These are phyloP conservation scores for Drosophila lacteicornis DNA, from an alignment of 1,140 invertebrate genomes.

Conservation along the genomic window DNA sequence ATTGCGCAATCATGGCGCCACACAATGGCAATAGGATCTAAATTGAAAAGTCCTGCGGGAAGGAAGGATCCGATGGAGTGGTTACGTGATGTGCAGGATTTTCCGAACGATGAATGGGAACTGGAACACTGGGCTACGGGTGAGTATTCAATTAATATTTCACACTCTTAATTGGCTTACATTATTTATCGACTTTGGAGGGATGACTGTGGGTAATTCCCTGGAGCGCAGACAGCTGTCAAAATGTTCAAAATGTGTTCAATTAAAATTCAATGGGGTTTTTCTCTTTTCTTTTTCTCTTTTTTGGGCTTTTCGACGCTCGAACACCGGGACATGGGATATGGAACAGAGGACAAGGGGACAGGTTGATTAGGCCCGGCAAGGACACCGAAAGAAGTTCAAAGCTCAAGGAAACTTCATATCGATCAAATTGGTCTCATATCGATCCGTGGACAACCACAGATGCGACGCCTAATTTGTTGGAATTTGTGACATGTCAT, in stretches of 20 bases:
- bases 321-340: not conserved
- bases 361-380: conserved; percentile 41
- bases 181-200: conserved; percentile 44
- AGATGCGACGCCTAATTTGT: conserved; percentile 71
- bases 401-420: conserved; percentile 54
- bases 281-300: conserved; percentile 8
- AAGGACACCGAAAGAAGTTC: conserved; percentile 72
- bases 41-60: conserved; percentile 39
- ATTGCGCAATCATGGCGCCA: conserved; percentile 53
- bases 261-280: conserved; percentile 65
- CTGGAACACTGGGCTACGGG: conserved; percentile 28
- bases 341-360: not conserved
- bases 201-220: conserved; percentile 19
- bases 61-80: not conserved
- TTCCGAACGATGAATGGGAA: conserved; percentile 7
- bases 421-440: conserved; percentile 70
- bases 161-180: conserved; percentile 64
- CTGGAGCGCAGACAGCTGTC: conserved; percentile 62
- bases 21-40: conserved; percentile 20
- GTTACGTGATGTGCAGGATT: not conserved
- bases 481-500: conserved; percentile 65
- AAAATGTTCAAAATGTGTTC: conserved; percentile 61
- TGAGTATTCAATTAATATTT: conserved; percentile 71
- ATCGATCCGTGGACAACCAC: conserved; percentile 60
- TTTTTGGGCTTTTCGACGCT: not conserved